A percentile compares a stretch with the other conserved stretches of the same genome.
These are phyloP conservation scores for Caenorhabditis wallacei DNA, from an alignment of 2,888 invertebrate species.

Conservation along the genomic window DNA sequence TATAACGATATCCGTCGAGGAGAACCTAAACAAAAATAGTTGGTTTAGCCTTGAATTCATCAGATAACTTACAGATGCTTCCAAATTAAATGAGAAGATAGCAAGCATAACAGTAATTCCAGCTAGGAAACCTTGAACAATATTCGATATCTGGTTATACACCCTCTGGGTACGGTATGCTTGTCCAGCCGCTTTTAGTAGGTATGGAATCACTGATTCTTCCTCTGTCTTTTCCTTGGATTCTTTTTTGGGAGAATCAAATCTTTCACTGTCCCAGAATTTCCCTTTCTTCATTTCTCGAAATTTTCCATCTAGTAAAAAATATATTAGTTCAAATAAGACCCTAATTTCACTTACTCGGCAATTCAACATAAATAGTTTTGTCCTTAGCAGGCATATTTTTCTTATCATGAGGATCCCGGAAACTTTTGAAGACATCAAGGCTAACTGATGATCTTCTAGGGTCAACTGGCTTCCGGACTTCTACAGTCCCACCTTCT, in stretches of 20 bases:
- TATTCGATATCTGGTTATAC: constrained; percentile 45
- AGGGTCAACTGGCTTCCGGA: constrained; percentile 38
- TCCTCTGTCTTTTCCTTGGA: constrained; percentile 29
- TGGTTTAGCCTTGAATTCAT: neutral
- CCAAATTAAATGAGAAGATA: constrained; percentile 75
- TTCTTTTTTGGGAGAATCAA: neutral
- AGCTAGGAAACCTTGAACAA: constrained; percentile 73
- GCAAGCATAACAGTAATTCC: constrained; percentile 74
- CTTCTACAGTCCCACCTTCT: neutral
- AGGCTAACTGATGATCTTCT: constrained; percentile 47
- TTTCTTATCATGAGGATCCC: constrained; percentile 52
- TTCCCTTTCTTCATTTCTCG: constrained; percentile 56
- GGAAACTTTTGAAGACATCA: constrained; percentile 55
- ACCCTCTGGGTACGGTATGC: constrained; percentile 41
- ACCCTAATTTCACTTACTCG: constrained; percentile 13
- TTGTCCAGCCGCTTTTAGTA: constrained; percentile 35
- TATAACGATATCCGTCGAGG: constrained; percentile 65
- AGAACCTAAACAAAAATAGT: constrained; percentile 63
- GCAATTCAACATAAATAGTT: constrained; percentile 51
- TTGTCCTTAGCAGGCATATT: constrained; percentile 33
- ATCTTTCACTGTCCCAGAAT: constrained; percentile 13
- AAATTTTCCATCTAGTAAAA: constrained; percentile 43
- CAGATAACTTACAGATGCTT: constrained; percentile 52
- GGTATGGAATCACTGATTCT: constrained; percentile 40
- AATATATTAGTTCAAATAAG: neutral